Evolutionary conservation across 2,888 invertebrate genomes (phyloP), one percentile per base, ranked within the genome.

Genomic region (Epinotia brunnichana): DNA sequence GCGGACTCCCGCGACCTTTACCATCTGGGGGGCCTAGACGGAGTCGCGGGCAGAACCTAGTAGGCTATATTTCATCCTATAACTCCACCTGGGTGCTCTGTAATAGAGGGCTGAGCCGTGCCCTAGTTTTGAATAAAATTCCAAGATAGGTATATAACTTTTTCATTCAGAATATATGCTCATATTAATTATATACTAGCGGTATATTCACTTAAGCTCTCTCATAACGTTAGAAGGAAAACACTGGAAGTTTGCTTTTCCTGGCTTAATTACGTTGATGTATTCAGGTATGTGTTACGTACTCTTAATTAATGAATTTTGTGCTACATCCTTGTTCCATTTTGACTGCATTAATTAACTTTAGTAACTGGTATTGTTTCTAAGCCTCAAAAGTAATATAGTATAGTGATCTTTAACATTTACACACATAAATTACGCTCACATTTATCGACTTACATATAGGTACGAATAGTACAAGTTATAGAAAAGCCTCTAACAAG

Each of bases 291-390:
- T 64, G 63, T 63, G 64, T 53, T 63, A 13, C 35, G 29, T 63
- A 15, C 53, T 64, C 64, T 64, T 64, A 64, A 64, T 64, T 64
- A 64, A 64, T 64, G 54, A 64, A 19, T 39, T 64, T 64, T 64
- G 39, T 53, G 24, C 35, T 17, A 51, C 51, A 39, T 64, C 53
- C 64, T 63, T 53, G 63, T 63, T 56, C 24, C 29, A 63, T 63
- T 53, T 53, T 39, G 9, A 64, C 51, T 39, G 64, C 13, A 21
- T 64, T 64, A 35, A 64, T 53, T 54, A 54, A 54, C 7, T n/a
- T 51, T 64, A 53, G 53, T 64, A 64, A 39, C 64, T 39, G 39
- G 35, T 39, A 54, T 19, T 44, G 62, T 62, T 3, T n/a, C 54
- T 39, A 64, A 3, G 53, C 53, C 17, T 53, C 21, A 15, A 15